These are phyloP conservation scores for Apostichopus japonicus DNA, from an alignment of 35 echinoderm and acorn worm species.

Conservation along the genomic window DNA sequence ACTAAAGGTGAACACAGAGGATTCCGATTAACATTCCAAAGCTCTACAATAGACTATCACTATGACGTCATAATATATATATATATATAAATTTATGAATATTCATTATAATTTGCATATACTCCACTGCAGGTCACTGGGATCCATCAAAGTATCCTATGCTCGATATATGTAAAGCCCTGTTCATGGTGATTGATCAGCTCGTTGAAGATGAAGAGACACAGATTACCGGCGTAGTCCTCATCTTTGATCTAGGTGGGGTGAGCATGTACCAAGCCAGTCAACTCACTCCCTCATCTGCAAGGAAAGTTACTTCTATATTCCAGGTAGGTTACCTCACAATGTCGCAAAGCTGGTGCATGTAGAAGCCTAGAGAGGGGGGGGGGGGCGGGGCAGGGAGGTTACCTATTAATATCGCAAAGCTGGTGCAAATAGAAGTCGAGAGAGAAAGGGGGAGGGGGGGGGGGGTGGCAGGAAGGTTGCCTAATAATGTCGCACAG, in stretches of 20 bases:
- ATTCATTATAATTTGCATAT: background rate
- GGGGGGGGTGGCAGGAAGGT: too few relatives aligned
- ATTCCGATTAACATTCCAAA: too few relatives aligned
- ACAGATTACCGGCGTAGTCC: constrained; percentile 84
- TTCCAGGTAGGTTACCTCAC: constrained; percentile 72
- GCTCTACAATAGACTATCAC: too few relatives aligned
- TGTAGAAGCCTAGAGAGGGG: too few relatives aligned
- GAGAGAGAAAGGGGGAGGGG: too few relatives aligned
- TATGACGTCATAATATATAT: too few relatives aligned
- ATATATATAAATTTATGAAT: background rate
- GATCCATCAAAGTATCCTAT: constrained; percentile 71
- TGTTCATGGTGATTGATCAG: constrained; percentile 94
- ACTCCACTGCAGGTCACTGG: constrained; percentile 68
- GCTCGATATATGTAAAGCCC: constrained; percentile 82
- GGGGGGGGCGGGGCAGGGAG: too few relatives aligned
- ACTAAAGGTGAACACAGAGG: too few relatives aligned
- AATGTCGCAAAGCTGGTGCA: too few relatives aligned
- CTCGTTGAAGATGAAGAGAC: constrained; percentile 90
- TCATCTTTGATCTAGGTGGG: constrained; percentile 80
- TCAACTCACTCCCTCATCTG: constrained; percentile 71
- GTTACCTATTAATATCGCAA: too few relatives aligned
- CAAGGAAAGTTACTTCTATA: constrained; percentile 93
- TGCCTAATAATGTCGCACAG: too few relatives aligned
- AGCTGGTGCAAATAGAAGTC: too few relatives aligned
- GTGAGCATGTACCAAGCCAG: constrained; percentile 72